Conservation (phyloP, 2,797 vertebrate species). For the Lycodopsis pacificus region DNA sequence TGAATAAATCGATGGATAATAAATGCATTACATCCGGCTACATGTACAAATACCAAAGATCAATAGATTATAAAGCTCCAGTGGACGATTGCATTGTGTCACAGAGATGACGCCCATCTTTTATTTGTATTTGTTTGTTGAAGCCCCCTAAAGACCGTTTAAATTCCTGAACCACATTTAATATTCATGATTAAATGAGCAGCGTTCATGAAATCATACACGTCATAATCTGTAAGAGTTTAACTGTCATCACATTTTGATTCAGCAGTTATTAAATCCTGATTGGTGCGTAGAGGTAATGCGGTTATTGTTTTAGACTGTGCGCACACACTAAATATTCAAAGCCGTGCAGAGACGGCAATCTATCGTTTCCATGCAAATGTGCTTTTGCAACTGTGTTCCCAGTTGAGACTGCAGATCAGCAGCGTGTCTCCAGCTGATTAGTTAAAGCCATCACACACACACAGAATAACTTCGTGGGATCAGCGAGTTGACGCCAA, state of each 20-base stretch:
- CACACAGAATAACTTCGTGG: background rate
- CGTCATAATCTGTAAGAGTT: background rate
- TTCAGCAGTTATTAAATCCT: background rate
- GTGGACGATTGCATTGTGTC: background rate
- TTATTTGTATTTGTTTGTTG: background rate
- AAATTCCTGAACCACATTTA: background rate
- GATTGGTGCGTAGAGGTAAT: background rate
- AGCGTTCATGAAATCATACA: background rate
- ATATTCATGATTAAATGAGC: background rate
- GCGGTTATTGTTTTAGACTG: background rate
- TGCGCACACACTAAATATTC: background rate
- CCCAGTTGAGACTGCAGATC: slow-evolving; percentile 21
- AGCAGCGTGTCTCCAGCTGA: slow-evolving; percentile 22
- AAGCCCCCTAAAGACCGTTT: background rate
- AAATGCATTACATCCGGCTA: background rate
- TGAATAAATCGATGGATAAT: background rate
- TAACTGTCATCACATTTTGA: background rate
- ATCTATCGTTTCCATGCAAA: slow-evolving; percentile 5
- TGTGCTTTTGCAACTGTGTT: background rate
- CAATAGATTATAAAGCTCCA: background rate
- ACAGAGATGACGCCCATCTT: background rate
- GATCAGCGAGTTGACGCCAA: background rate
- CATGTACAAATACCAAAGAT: background rate
- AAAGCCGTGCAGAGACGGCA: background rate
- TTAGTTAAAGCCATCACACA: slow-evolving; percentile 7